Base-by-base conservation (phyloP, 2,113 vertebrate species). In the Raja brachyura region DNA sequence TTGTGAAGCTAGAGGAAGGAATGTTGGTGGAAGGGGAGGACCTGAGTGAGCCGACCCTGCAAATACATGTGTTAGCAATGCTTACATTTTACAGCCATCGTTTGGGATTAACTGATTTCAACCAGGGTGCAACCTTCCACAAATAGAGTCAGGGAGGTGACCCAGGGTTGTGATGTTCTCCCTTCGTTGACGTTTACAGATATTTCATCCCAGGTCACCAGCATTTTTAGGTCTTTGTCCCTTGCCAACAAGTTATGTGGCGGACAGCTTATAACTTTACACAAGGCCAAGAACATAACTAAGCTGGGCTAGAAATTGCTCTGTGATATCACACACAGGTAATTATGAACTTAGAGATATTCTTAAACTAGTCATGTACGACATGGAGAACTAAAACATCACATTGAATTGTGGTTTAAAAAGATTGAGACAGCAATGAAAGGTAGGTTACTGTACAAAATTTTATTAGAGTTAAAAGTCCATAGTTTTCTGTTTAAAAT, bases 381-480 rank as follows among this genome's bases (percentile, higher is more conserved):
- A 13, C 31, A 13, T 6, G 28, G 59, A 86, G 16, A 86, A 0
- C 3, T 59, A 11, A 13, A 59, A 73, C 18, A 5, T 20, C 70
- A 73, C 70, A 22, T 73, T 73, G 70, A 73, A 20, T 20, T 5
- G 18, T 5, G 83, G 6, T 11, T 5, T 16, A 59, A 18, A 66
- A 85, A 79, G 96, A 96, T 96, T 96, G 96, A 96, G 94, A 95
- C 96, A 96, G 93, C 95, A 94, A 95, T 95, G 94, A 95, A 95
- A 95, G 95, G 95, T 93, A 95, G 66, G 94, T 96, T 95, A 95
- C 94, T 95, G 93, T 95, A 96, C 79, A 96, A 96, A 96, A 96
- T 95, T 96, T 96, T 97, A 96, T 96, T 96, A 96, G 94, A 96
- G 94, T 94, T 93, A 97, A 96, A 97, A 97, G 95, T 96, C 94